A percentile compares a stretch with the other conserved stretches of the same genome.
Evolutionary conservation across 1,140 invertebrate species (phyloP).

Genomic region (Belonocnema kinseyi): DNA sequence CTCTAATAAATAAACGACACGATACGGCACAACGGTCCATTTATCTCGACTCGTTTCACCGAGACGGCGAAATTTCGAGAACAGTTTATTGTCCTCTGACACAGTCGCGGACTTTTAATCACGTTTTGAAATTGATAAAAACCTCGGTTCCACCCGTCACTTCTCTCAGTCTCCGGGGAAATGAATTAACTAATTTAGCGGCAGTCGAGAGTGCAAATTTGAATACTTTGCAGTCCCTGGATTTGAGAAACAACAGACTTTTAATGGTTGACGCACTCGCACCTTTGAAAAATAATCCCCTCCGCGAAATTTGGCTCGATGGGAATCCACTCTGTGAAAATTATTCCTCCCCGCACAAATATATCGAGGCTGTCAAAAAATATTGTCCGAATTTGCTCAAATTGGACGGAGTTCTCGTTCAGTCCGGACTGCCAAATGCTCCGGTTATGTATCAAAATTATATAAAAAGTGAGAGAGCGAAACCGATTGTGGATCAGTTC

Average conservation of each 20-base stretch:
- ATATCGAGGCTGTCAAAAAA: slow-evolving; percentile 59
- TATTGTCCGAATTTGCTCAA: slow-evolving; percentile 64
- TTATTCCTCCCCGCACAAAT: slow-evolving; percentile 60
- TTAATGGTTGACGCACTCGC: slow-evolving; percentile 56
- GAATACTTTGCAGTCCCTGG: slow-evolving; percentile 63
- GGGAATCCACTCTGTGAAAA: slow-evolving; percentile 72
- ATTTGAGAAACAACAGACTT: slow-evolving; percentile 74
- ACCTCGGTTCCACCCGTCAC: slow-evolving; percentile 62
- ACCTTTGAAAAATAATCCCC: slow-evolving; percentile 54
- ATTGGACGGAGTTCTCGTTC: slow-evolving; percentile 63
- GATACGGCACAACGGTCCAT: slow-evolving; percentile 62
- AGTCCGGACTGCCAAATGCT: slow-evolving; percentile 15
- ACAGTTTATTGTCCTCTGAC: slow-evolving; percentile 73
- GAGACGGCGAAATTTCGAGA: slow-evolving; percentile 72
- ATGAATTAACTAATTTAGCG: slow-evolving; percentile 67
- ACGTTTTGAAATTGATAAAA: slow-evolving; percentile 73
- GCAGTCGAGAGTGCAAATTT: slow-evolving; percentile 66
- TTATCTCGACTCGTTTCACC: slow-evolving; percentile 71
- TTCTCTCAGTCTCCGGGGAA: slow-evolving; percentile 69
- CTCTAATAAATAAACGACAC: slow-evolving; percentile 68
- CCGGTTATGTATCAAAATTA: slow-evolving; percentile 55
- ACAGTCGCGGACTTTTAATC: slow-evolving; percentile 70
- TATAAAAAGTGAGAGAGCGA: slow-evolving; percentile 47
- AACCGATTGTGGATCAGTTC: slow-evolving; percentile 64
- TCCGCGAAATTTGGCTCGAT: slow-evolving; percentile 68